Base-by-base conservation (phyloP, 2,888 invertebrate genomes). In the Sminthurinus aureus region DNA sequence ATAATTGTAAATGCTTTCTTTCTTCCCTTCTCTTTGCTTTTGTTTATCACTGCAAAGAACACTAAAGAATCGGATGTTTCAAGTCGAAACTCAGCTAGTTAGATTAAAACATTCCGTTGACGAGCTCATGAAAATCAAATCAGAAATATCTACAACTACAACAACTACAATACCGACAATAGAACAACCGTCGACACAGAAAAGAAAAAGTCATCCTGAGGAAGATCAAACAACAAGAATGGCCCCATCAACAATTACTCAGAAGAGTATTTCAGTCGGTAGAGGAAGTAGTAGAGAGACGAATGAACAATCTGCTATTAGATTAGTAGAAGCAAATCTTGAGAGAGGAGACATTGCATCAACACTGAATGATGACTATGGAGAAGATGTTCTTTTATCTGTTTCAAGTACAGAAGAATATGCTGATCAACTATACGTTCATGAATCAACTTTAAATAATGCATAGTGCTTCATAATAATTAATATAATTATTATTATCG, bases 301-400 rank as follows among this genome's bases (percentile, higher is more conserved):
- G 38, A 38, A 67, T 67, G 20, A 67, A 20, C 67, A 66, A 13
- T 12, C 82, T 4, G 58, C 64, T 50, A 50, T 50, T 24, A 73
- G 83, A 12, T 78, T 84, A 6, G 38, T 38, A 38, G 88, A 88
- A 75, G 84, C 85, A 18, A 88, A 88, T 81, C 76, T 88, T 66
- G 88, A 86, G 51, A 82, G 88, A 22, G 88, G 88, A 64, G 88
- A 88, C 50, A 88, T 88, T 58, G 88, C 88, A 0, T 87, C 87
- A 6, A 88, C 88, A n/a, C 52, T 88, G 15, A 88, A 88, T 73
- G 87, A 88, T 38, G 87, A 67, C 20, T 67, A 79, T 69, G 79
- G 69, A 20, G 79, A 79, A 66, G 88, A 87, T 24, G 52, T 64
- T 38, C 85, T 85, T 76, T 20, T 38, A 58, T 67, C 78, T 67